Evolutionary conservation across 2,888 invertebrate genomes (phyloP).

Genomic region (Boloria selene): DNA sequence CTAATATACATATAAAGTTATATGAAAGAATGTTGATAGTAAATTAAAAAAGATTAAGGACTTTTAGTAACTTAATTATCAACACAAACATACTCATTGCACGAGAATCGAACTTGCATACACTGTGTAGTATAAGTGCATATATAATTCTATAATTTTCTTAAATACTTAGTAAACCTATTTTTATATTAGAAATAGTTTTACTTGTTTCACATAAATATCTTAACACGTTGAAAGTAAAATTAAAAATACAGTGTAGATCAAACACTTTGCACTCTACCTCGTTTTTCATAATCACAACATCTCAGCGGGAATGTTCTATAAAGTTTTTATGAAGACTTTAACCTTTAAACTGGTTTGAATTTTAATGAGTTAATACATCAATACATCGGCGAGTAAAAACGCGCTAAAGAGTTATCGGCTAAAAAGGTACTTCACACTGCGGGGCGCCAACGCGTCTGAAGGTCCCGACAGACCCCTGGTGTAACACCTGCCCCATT

Average conservation of each 20-base stretch:
- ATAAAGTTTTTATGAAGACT: conserved; percentile 70
- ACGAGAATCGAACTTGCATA: no score
- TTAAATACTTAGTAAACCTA: no score
- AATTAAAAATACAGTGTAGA: conserved; percentile 32
- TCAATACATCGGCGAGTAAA: conserved; percentile 73
- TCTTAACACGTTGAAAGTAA: neutral
- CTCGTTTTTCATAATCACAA: conserved; percentile 47
- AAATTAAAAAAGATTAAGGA: no score
- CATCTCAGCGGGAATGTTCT: conserved; percentile 64
- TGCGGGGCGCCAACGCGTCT: conserved; percentile 62
- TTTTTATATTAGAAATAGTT: no score
- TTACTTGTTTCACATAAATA: no score
- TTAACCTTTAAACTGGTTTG: conserved; percentile 75
- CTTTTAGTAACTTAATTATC: no score
- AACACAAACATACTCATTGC: no score
- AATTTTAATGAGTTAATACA: conserved; percentile 78
- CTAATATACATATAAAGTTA: no score
- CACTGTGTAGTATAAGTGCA: no score
- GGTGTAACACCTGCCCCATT: conserved; percentile 62
- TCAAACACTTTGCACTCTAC: conserved; percentile 32
- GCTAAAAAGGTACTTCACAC: conserved; percentile 64
- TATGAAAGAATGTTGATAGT: no score
- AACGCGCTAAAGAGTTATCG: conserved; percentile 63
- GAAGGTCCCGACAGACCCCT: conserved; percentile 62
- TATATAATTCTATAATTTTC: no score